phyloP scores from a whole-genome alignment of 2,113 vertebrate species.

The Brachirus orientalis region DNA sequence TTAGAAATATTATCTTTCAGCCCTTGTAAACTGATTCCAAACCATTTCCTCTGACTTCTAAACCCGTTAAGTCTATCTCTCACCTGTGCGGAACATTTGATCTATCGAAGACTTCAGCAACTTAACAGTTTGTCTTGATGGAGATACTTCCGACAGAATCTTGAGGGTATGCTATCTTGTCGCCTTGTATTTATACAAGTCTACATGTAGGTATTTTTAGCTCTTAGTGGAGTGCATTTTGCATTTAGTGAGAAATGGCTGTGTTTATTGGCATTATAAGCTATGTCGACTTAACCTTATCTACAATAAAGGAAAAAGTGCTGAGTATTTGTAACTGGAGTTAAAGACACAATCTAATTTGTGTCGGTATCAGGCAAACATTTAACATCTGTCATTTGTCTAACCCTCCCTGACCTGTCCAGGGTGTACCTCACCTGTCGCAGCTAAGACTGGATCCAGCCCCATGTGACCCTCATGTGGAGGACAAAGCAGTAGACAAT shows the following conservation, averaged over 20 bases:
- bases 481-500: too few species aligned
- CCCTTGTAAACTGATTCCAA: constrained; percentile 75
- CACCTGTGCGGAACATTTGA: constrained; percentile 68
- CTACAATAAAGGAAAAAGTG: too few species aligned
- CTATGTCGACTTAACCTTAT: constrained; percentile 24
- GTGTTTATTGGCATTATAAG: constrained; percentile 53
- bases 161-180: constrained; percentile 49
- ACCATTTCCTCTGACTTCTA: constrained; percentile 65
- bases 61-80: constrained; percentile 73
- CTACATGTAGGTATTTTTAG: constrained; percentile 54
- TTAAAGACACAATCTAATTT: too few species aligned
- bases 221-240: constrained; percentile 42
- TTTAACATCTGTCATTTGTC: too few species aligned
- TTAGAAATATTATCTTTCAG: constrained; percentile 76
- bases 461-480: too few species aligned
- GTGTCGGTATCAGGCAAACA: too few species aligned
- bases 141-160: constrained; percentile 49
- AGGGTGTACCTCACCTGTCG: too few species aligned
- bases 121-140: constrained; percentile 77
- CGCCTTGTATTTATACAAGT: constrained; percentile 68
- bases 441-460: too few species aligned
- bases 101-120: constrained; percentile 63
- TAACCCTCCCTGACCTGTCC: too few species aligned
- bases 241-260: constrained; percentile 48
- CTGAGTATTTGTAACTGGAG: too few species aligned